Evolutionary conservation across 2,797 vertebrate genomes (phyloP), one percentile per base, ranked within the genome.

Genomic region (Arctocebus calabarensis): DNA sequence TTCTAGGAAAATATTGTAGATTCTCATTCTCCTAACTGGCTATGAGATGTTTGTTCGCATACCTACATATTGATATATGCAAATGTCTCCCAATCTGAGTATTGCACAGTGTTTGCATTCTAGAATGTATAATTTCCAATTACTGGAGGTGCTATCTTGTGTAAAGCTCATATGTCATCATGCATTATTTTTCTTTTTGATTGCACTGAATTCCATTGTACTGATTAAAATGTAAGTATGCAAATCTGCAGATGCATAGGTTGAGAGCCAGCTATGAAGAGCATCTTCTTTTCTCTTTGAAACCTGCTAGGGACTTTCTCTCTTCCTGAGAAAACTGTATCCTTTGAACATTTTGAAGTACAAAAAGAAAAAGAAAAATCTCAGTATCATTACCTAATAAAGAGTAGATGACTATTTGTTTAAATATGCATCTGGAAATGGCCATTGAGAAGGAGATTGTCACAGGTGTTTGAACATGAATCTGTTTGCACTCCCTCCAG

Each of bases 351-450:
- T 95, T 94, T 91, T 92, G 48, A 88, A 91, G 95, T 94, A 87
- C 68, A 97, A 94, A 12, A 92, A 0, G 0, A 96, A 95, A 97
- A 96, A 97, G 94, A 59, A 89, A 95, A 95, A 96, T 79, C 45
- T 95, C 88, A 97, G 52, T 97, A 55, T 93, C 96, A 52, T 82
- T 66, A 29, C 57, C 98, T 97, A 97, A 96, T 91, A 90, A 97
- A 98, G 95, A 97, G 83, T 94, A 96, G 97, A 95, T 96, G 93
- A 66, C 73, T 84, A 5, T 96, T 43, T 95, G 96, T 96, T 97
- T 77, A 95, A 57, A 29, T 82, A 43, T 55, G 87, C 89, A 93
- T 95, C 90, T 97, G 94, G 70, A 97, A 97, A 96, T 48, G 66
- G 88, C 87, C 62, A 27, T 82, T 3, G 37, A 90, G 59, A 78